These are phyloP conservation scores for Stenurella melanura DNA, from an alignment of 2,888 invertebrate species.

Conservation along the genomic window DNA sequence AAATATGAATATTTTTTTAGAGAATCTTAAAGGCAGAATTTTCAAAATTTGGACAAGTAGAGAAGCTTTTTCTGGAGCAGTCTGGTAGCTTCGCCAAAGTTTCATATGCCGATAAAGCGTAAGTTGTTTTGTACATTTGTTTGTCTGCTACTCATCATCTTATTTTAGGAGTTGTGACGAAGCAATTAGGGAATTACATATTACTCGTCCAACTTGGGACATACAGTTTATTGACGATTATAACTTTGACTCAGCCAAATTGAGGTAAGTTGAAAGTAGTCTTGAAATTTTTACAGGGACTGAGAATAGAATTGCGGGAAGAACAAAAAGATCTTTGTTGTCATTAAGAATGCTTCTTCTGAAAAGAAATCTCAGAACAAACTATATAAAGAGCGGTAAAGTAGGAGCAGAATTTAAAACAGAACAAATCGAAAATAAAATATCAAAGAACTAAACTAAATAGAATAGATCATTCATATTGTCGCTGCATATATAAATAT, in stretches of 20 bases:
- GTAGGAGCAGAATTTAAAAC: no score
- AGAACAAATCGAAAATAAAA: no score
- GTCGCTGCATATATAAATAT: no score
- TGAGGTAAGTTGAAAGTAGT: neutral
- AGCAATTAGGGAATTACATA: neutral
- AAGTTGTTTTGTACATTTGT: slow-evolving; percentile 45
- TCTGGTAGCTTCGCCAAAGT: slow-evolving; percentile 52
- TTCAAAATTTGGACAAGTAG: slow-evolving; percentile 56
- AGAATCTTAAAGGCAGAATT: slow-evolving; percentile 48
- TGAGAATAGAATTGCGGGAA: no score
- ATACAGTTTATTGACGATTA: neutral
- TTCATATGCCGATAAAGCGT: slow-evolving; percentile 54
- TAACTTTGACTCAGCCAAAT: neutral
- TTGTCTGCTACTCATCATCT: neutral
- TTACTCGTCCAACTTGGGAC: neutral
- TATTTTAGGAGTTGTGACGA: slow-evolving; percentile 1
- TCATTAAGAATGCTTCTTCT: no score
- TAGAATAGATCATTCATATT: no score
- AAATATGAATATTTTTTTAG: slow-evolving; percentile 43
- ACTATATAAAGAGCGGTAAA: no score
- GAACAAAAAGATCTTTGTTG: no score
- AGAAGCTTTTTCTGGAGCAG: slow-evolving; percentile 54
- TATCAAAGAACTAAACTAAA: no score
- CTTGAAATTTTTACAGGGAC: no score
- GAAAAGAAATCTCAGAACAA: no score